Evolutionary conservation across 30 jellyfish, hydroid and myxozoan species (phyloP).

Genomic region (Pseudorhiza aurosa): DNA sequence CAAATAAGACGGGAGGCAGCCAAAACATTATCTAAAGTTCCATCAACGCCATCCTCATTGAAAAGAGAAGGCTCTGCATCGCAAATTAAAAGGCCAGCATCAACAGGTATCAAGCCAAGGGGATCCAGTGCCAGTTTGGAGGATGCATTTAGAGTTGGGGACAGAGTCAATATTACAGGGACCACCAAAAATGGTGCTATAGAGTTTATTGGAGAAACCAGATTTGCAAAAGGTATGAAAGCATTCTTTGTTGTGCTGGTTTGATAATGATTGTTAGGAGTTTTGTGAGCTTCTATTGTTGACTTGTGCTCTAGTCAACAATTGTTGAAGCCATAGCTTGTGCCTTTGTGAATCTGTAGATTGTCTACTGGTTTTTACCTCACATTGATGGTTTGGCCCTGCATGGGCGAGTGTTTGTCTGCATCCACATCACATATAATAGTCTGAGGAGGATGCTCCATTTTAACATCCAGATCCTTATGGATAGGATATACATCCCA

Average conservation of each 20-base stretch:
- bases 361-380: no score
- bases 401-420: no score
- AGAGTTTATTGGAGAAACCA: slow-evolving; percentile 92
- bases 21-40: slow-evolving; percentile 36
- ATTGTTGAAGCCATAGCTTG: no score
- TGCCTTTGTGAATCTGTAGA: no score
- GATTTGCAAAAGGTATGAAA: slow-evolving; percentile 85
- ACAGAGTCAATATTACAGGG: slow-evolving; percentile 80
- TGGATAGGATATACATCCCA: no score
- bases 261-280: not conserved
- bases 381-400: no score
- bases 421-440: no score
- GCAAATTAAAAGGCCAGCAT: slow-evolving; percentile 55
- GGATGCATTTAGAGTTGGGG: slow-evolving; percentile 70
- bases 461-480: no score
- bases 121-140: slow-evolving; percentile 43
- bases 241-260: not conserved
- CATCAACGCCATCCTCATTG: slow-evolving; percentile 58
- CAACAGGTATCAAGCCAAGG: slow-evolving; percentile 80
- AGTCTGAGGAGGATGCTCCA: no score
- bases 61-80: slow-evolving; percentile 79
- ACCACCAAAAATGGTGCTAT: slow-evolving; percentile 86
- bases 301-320: no score
- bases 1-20: not conserved
- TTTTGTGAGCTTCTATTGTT: no score